Evolutionary conservation across 1,140 invertebrate species (phyloP).

Genomic region (Lepidostoma basale): DNA sequence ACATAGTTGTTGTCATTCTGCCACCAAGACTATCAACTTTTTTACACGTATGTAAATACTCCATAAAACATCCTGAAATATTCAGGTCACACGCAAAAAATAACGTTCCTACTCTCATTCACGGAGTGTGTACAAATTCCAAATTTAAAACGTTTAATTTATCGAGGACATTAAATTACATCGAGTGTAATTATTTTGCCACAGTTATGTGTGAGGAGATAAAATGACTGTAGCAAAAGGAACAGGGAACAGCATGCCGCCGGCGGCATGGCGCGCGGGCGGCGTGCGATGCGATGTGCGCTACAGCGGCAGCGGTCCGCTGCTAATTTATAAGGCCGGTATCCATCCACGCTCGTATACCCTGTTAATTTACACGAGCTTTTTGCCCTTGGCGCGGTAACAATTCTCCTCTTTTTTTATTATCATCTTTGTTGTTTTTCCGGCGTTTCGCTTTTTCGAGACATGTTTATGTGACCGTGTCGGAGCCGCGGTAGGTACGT

Average conservation of each 20-base stretch:
- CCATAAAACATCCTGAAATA: no score
- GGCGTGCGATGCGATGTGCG: not conserved
- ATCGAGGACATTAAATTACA: no score
- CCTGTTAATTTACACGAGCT: conserved; percentile 41
- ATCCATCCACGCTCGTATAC: conserved; percentile 31
- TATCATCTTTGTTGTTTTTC: conserved; percentile 44
- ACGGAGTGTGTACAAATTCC: no score
- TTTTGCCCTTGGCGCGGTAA: conserved; percentile 40
- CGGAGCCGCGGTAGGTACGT: not conserved
- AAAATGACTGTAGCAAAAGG: not conserved
- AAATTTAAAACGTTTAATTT: no score
- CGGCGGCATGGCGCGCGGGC: no score
- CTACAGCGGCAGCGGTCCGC: not conserved
- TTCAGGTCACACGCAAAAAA: no score
- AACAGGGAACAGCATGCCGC: not conserved
- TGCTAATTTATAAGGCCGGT: conserved; percentile 36
- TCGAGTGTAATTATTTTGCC: no score
- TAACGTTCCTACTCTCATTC: no score
- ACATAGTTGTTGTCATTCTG: no score
- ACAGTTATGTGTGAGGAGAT: not conserved
- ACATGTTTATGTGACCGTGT: conserved; percentile 23
- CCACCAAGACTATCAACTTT: no score
- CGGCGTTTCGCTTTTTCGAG: conserved; percentile 31
- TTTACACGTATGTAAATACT: no score
- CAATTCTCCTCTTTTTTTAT: conserved; percentile 41